Evolutionary conservation across 2,113 vertebrate genomes (phyloP).

Genomic region (Rana temporaria): DNA sequence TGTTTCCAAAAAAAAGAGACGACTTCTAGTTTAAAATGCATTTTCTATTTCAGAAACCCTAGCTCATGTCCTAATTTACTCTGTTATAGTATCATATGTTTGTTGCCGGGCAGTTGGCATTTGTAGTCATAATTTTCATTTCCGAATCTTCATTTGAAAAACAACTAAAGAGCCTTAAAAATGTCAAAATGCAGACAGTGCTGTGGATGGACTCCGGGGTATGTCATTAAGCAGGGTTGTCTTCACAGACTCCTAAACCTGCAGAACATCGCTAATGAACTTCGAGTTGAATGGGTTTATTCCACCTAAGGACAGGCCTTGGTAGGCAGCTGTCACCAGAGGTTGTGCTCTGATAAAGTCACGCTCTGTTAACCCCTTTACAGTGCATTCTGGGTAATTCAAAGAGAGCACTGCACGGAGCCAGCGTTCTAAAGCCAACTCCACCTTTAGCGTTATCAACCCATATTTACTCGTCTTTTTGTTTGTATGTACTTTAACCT

Average conservation of each 20-base stretch:
- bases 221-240: conserved; percentile 40
- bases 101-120: background rate
- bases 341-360: conserved; percentile 45
- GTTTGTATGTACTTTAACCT: background rate
- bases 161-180: conserved; percentile 15
- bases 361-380: conserved; percentile 52
- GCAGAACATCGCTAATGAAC: conserved; percentile 53
- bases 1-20: too few species aligned
- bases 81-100: too few species aligned
- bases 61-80: background rate
- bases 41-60: background rate
- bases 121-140: background rate
- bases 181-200: background rate
- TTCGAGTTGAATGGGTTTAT: conserved; percentile 54
- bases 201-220: conserved; percentile 4
- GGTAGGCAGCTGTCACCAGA: conserved; percentile 53
- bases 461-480: conserved; percentile 16
- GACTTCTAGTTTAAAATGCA: too few species aligned
- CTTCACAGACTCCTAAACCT: conserved; percentile 30
- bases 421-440: background rate
- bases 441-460: conserved; percentile 18
- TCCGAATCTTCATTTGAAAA: conserved; percentile 11
- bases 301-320: conserved; percentile 51
- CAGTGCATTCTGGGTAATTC: conserved; percentile 46
- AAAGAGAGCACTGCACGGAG: conserved; percentile 33